Conservation (phyloP, 2,113 vertebrate species). For the Neogobius melanostomus region DNA sequence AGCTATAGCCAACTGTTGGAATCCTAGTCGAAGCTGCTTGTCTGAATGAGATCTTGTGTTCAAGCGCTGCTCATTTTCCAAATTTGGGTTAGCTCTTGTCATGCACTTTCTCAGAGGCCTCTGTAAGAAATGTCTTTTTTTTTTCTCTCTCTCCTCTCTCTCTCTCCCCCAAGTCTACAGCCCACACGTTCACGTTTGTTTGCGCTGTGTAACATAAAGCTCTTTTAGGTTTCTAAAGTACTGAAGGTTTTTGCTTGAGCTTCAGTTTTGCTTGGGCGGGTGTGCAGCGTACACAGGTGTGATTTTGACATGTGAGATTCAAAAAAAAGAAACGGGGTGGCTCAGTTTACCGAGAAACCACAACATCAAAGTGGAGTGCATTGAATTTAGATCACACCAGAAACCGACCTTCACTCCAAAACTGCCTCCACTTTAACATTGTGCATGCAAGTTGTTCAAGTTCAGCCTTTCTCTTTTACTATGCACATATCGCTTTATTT, state of each 20-base stretch:
- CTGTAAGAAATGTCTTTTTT: slow-evolving; percentile 16
- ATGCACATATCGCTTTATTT: slow-evolving; percentile 11
- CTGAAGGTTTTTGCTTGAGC: slow-evolving; percentile 38
- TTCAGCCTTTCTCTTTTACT: slow-evolving; percentile 20
- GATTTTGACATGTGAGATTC: slow-evolving; percentile 60
- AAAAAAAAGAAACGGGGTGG: slow-evolving; percentile 56
- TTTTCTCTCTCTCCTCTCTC: too few relatives aligned
- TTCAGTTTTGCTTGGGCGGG: slow-evolving; percentile 52
- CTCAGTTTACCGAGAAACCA: slow-evolving; percentile 60
- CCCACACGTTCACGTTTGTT: slow-evolving; percentile 51
- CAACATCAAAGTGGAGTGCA: slow-evolving; percentile 65
- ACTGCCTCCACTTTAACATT: slow-evolving; percentile 40
- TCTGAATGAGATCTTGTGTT: slow-evolving; percentile 57
- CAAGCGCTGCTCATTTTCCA: slow-evolving; percentile 32
- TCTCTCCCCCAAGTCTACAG: slow-evolving; percentile 19
- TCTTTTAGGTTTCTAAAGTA: slow-evolving; percentile 48
- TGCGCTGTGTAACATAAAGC: slow-evolving; percentile 32
- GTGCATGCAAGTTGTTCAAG: slow-evolving; percentile 11
- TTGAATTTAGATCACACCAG: slow-evolving; percentile 55
- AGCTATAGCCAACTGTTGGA: slow-evolving; percentile 46
- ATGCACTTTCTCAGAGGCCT: slow-evolving; percentile 42
- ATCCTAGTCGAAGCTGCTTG: slow-evolving; percentile 43
- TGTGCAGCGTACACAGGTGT: slow-evolving; percentile 67
- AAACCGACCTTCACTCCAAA: slow-evolving; percentile 13
- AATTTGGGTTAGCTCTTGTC: slow-evolving; percentile 39